phyloP scores from a whole-genome alignment of 2,888 invertebrate genomes.

The Apoderus coryli region DNA sequence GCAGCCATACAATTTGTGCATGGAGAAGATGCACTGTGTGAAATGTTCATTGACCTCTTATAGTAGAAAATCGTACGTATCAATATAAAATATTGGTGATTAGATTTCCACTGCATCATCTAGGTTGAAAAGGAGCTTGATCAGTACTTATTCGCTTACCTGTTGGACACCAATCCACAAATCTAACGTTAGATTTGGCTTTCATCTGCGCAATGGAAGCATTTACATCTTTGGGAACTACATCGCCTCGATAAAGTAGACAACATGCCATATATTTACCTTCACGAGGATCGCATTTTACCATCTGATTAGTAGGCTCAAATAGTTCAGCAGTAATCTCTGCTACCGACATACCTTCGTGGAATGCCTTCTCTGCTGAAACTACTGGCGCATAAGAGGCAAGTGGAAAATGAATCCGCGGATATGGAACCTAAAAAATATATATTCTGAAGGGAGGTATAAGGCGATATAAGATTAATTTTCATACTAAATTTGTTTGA shows the following conservation, averaged over 20 bases:
- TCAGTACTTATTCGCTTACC: constrained; percentile 6
- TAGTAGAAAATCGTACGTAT: too few species aligned
- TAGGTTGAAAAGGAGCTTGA: too few species aligned
- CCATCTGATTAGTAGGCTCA: constrained; percentile 82
- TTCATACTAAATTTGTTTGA: constrained; percentile 62
- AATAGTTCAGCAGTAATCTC: constrained; percentile 82
- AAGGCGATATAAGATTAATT: neutral
- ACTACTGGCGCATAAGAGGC: constrained; percentile 61
- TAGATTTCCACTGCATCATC: too few species aligned
- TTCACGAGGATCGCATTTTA: constrained; percentile 70
- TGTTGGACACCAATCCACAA: constrained; percentile 93
- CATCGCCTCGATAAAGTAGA: constrained; percentile 76
- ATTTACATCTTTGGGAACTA: constrained; percentile 81
- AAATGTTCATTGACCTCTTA: too few species aligned
- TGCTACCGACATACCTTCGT: constrained; percentile 61
- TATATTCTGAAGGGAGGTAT: too few species aligned
- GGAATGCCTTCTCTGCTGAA: constrained; percentile 56
- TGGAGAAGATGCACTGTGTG: too few species aligned
- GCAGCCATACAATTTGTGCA: too few species aligned
- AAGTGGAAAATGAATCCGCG: constrained; percentile 78
- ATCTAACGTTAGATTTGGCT: constrained; percentile 60
- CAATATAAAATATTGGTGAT: too few species aligned
- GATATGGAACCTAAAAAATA: constrained; percentile 52
- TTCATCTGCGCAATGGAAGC: constrained; percentile 68
- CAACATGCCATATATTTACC: constrained; percentile 88